These are phyloP conservation scores for Labrus mixtus DNA, from an alignment of 2,113 vertebrate genomes.

Conservation along the genomic window DNA sequence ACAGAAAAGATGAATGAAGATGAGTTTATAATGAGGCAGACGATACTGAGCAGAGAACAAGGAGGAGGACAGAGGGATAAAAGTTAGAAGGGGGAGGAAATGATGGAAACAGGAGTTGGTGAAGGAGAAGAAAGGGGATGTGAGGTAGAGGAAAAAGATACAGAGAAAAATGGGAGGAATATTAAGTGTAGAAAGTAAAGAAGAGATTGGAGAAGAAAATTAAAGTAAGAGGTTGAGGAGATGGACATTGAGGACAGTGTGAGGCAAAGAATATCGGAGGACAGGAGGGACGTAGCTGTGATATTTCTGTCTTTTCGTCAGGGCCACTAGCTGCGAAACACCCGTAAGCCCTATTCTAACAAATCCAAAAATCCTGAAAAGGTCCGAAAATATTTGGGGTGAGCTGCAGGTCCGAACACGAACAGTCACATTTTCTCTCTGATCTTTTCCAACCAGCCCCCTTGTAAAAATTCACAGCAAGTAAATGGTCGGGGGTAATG, in stretches of 20 bases:
- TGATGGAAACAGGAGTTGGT: not conserved
- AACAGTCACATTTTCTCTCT: no score
- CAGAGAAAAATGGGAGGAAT: not conserved
- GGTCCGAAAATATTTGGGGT: no score
- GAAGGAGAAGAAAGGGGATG: not conserved
- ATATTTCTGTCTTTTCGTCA: slow-evolving; percentile 13
- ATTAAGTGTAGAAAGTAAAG: no score
- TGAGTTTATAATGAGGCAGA: not conserved
- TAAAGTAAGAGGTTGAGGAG: not conserved
- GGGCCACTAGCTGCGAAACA: not conserved
- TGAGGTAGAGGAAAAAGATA: not conserved
- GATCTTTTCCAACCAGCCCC: no score
- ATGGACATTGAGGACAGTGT: no score
- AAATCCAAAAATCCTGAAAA: no score
- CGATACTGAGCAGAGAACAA: not conserved
- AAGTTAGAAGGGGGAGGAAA: not conserved
- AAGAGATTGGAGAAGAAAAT: not conserved
- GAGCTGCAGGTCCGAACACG: no score
- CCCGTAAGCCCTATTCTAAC: no score
- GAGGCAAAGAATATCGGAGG: not conserved
- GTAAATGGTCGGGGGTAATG: no score
- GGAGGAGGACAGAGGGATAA: not conserved
- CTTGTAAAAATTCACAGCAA: no score
- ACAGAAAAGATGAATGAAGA: not conserved
- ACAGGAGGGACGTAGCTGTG: not conserved